Evolutionary conservation across 2,113 vertebrate species (phyloP), one percentile per base, ranked within the genome.

Genomic region (Amblyornis subalaris): DNA sequence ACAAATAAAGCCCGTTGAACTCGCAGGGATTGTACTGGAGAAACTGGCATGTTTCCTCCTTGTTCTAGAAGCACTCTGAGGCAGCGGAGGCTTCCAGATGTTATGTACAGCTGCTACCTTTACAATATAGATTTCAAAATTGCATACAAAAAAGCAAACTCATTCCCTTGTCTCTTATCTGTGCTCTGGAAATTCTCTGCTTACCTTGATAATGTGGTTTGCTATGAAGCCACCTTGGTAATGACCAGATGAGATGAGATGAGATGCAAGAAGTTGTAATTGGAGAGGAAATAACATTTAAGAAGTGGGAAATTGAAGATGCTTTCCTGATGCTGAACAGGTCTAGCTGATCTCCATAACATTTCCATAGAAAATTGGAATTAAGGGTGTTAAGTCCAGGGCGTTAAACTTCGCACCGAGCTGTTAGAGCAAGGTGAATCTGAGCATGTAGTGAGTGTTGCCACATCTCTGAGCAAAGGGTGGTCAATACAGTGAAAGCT

Each of bases 51-150:
- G 12, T 3, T 55, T 78, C 73, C 62, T 82, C 60, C 26, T 16
- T 1, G 16, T 83, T 47, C 60, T 71, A 28, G 77, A 65, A 82
- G 65, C 38, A 3, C 84, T 53, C 70, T 0, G 53, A 93, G 92
- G 26, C 71, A 3, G 53, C 44, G 71, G 14, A 50, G 76, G 29
- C 73, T 55, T 93, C 96, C 78, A 92, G 96, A 91, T 96, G 95
- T 89, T 82, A 0, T 0, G 15, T 77, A 24, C 55, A 93, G 71
- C 77, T 87, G 93, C 85, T 96, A 7, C 29, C 57, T 86, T 67
- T 22, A 25, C 89, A 35, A 31, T 69, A 26, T 21, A 35, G 51
- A 23, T 80, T 91, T 57, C 66, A 9, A 20, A 82, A 75, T 50
- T 21, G 3, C 12, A 1, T 26, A 17, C 76, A 18, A 53, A 71